Evolutionary conservation across 2,888 invertebrate species (phyloP), one percentile per base, ranked within the genome.

Genomic region (Dendrolimus houi): DNA sequence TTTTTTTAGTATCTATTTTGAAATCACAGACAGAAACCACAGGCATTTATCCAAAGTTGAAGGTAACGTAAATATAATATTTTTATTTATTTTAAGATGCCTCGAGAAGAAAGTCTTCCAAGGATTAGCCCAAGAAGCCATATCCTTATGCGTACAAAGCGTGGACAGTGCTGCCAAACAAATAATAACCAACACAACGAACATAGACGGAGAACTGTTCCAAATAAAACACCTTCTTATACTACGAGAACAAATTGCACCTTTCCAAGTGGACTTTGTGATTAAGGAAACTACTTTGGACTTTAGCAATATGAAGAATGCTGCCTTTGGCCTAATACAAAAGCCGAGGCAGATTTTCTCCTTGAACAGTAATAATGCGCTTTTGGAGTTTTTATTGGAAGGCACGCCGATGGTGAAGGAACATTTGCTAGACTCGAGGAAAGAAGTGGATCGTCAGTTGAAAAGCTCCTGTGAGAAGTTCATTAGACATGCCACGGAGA

Each of bases 141-240:
- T 99, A 41, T 94, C 96, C 0, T 93, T 96, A 13, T 99, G 99
- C 81, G 96, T 98, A 52, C 94, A 96, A 68, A 99, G 98, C 69
- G 94, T 99, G 6, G 94, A 96, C 61, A 91, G 83, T 56, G 99
- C 99, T 0, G 94, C 95, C 0, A 92, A 93, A 57, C 93, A 94
- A 67, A 99, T 99, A 65, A 92, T 95, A 0, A 81, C 92, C 0
- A 93, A 93, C 67, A 96, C 96, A 86, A 94, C 95, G 0, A 85
- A 91, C n/a, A 91, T 98, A n/a, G 99, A 99, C 84, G 98, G 97
- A 0, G 95, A 97, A 75, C 90, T 99, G n/a, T 99, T 99, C 83
- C 95, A 99, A 86, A 97, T 99, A 54, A 99, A 99, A 80, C 99
- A 99, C 86, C 88, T 99, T 59, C 91, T 99, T 3, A 99, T 99